phyloP scores from a whole-genome alignment of 2,797 vertebrate species.

The Gambusia yucatana region DNA sequence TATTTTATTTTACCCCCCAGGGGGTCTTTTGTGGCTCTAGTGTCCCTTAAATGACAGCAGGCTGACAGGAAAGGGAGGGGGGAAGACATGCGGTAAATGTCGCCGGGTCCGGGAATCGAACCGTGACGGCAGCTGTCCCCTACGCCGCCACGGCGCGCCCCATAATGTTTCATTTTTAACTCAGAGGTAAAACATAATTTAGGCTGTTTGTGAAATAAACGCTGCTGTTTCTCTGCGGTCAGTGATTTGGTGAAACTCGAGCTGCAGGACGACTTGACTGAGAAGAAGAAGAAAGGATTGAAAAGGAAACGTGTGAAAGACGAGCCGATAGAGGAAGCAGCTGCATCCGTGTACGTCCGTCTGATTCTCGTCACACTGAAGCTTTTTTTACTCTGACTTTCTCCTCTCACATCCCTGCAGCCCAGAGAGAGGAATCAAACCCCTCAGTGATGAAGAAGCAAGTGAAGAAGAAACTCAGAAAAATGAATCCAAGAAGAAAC shows the following conservation, averaged over 20 bases:
- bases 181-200: fast-evolving
- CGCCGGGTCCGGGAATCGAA: too few species aligned
- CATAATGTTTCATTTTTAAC: background rate
- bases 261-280: conserved; percentile 66
- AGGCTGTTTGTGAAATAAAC: background rate
- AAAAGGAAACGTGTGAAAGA: conserved; percentile 75
- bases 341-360: conserved; percentile 66
- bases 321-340: conserved; percentile 40
- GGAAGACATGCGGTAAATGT: too few species aligned
- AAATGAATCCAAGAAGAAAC: conserved; percentile 47
- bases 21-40: too few species aligned
- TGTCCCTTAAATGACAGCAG: too few species aligned
- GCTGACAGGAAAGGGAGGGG: too few species aligned
- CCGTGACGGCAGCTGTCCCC: too few species aligned
- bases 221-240: background rate
- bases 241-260: conserved; percentile 63
- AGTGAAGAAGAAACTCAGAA: conserved; percentile 12
- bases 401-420: conserved; percentile 25
- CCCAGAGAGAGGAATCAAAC: conserved; percentile 34
- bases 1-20: background rate
- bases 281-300: conserved; percentile 58
- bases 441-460: conserved; percentile 12
- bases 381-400: background rate
- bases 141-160: too few species aligned
- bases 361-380: background rate